phyloP scores from a whole-genome alignment of 1,140 invertebrate genomes.

The Leptinotarsa texana region DNA sequence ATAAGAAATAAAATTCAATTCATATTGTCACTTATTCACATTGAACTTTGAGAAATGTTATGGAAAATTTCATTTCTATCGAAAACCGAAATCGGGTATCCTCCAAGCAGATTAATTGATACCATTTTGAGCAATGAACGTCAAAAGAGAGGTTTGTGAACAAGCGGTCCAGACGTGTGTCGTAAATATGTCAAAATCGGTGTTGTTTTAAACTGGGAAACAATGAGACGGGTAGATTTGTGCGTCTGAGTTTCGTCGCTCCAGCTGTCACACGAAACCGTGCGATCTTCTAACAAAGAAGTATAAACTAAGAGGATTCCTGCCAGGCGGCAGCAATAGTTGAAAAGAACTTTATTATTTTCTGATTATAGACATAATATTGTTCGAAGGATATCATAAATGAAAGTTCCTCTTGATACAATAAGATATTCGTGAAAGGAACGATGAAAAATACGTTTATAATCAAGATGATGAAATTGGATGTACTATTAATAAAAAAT shows the following conservation, averaged over 20 bases:
- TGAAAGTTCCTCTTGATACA: too few species aligned
- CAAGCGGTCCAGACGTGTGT: constrained; percentile 37
- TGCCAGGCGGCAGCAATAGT: background rate
- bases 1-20: too few species aligned
- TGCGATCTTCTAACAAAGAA: constrained; percentile 16
- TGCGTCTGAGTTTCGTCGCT: constrained; percentile 49
- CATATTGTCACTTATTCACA: too few species aligned
- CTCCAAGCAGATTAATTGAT: constrained; percentile 32
- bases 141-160: constrained; percentile 32
- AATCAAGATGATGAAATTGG: too few species aligned
- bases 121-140: constrained; percentile 41
- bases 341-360: too few species aligned
- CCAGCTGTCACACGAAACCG: constrained; percentile 43
- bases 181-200: constrained; percentile 52
- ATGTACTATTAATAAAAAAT: too few species aligned
- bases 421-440: too few species aligned
- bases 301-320: background rate
- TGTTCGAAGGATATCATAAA: too few species aligned
- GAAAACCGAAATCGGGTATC: background rate
- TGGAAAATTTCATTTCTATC: background rate
- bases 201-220: constrained; percentile 51
- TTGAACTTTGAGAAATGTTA: background rate
- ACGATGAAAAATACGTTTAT: too few species aligned
- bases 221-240: constrained; percentile 51
- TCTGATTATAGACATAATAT: too few species aligned